These are phyloP conservation scores for Guaruba guarouba DNA, from an alignment of 2,113 vertebrate species.

Conservation along the genomic window DNA sequence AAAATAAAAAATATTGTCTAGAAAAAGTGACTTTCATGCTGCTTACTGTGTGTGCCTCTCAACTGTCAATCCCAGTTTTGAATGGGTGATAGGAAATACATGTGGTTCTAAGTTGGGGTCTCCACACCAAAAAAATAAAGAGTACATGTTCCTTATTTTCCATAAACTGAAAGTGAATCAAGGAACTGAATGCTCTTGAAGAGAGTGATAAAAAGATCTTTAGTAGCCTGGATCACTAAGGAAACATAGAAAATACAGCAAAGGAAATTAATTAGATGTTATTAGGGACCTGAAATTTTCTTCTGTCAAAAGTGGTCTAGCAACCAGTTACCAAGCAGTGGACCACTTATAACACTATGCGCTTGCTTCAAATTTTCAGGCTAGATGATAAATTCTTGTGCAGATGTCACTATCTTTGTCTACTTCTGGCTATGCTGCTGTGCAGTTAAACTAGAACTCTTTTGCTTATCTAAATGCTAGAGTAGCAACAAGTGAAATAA, in stretches of 20 bases:
- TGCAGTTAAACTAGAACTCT: constrained; percentile 8
- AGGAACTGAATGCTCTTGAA: not conserved
- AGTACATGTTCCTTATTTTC: accelerated
- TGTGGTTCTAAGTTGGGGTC: not conserved
- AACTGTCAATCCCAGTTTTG: not conserved
- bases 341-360: not conserved
- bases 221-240: not conserved
- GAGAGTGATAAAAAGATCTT: not conserved
- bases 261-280: not conserved
- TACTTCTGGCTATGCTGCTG: constrained; percentile 23
- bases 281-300: not conserved
- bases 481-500: not conserved
- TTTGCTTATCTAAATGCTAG: not conserved
- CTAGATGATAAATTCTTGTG: constrained; percentile 8
- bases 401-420: not conserved
- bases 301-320: not conserved
- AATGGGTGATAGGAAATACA: not conserved
- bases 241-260: not conserved
- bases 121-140: not conserved
- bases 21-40: not conserved
- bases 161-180: not conserved
- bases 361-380: not conserved
- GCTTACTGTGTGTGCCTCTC: not conserved
- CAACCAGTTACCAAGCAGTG: not conserved
- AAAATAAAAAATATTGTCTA: not conserved